These are phyloP conservation scores for Pterocles gutturalis DNA, from an alignment of 2,113 vertebrate genomes.

Conservation along the genomic window DNA sequence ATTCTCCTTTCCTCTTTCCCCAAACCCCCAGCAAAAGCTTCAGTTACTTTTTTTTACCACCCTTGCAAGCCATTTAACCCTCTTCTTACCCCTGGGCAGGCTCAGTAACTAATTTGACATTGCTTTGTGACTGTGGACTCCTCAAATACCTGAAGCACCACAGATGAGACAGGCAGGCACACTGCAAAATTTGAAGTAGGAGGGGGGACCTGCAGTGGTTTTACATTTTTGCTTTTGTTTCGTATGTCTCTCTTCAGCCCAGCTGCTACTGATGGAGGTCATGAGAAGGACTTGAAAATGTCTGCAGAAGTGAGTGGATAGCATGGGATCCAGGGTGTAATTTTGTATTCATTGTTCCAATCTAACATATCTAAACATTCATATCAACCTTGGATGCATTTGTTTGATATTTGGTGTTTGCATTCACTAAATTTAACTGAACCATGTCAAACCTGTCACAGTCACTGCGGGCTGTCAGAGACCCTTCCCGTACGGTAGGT, in stretches of 20 bases:
- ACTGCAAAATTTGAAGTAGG: background rate
- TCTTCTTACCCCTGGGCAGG: background rate
- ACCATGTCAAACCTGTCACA: background rate
- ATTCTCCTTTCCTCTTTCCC: background rate
- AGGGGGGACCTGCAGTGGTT: background rate
- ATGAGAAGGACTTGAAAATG: background rate
- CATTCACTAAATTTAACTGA: background rate
- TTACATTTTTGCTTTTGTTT: background rate
- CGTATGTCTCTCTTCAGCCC: fast-evolving
- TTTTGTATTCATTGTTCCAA: background rate
- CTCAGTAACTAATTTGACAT: background rate
- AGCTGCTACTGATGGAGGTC: background rate
- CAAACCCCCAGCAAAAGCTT: background rate
- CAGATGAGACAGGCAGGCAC: background rate
- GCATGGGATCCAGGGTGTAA: background rate
- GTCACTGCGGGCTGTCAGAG: background rate
- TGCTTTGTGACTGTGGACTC: background rate
- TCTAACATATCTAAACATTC: background rate
- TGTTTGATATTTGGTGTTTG: background rate
- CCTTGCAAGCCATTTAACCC: background rate
- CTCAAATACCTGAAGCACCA: background rate
- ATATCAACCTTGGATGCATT: background rate
- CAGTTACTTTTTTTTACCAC: background rate
- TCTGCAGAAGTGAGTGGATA: background rate
- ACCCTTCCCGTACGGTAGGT: background rate